These are phyloP conservation scores for Tursiops truncatus DNA, from an alignment of 2,113 vertebrate genomes.

Conservation along the genomic window DNA sequence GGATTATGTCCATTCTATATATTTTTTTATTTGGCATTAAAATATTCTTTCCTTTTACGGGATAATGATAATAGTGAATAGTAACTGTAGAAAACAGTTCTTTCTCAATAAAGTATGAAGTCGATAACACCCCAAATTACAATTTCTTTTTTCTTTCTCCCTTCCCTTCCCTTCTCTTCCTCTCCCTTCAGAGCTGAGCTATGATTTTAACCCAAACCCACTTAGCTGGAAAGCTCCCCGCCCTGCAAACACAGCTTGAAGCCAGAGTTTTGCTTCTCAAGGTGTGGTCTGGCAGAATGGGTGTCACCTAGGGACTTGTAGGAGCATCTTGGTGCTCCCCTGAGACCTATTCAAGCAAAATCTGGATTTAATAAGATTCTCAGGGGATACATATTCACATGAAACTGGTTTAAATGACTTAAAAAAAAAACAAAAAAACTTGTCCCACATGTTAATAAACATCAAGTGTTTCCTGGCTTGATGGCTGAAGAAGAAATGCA, in stretches of 20 bases:
- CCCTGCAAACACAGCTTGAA: background rate
- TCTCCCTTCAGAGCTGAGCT: background rate
- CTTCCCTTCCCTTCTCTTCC: no score
- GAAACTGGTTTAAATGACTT: background rate
- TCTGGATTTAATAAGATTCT: background rate
- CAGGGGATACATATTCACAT: background rate
- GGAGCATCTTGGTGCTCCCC: background rate
- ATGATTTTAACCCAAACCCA: background rate
- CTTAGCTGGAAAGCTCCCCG: background rate
- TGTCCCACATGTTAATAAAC: background rate
- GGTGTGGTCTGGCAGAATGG: no score
- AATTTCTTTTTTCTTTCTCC: no score
- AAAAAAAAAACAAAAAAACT: background rate
- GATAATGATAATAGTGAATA: background rate
- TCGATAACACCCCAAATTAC: background rate
- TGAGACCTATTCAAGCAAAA: background rate
- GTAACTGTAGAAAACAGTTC: background rate
- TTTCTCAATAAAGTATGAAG: background rate
- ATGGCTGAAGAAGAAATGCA: background rate
- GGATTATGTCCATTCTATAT: background rate
- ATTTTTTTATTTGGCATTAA: background rate
- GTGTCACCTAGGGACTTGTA: background rate
- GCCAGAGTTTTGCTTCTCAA: background rate
- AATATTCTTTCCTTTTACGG: background rate
- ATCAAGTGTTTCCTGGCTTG: background rate